Percentiles rank a stretch among this genome's conserved stretches.
phyloP scores from a whole-genome alignment of 1,140 invertebrate genomes.

The Belonocnema kinseyi region DNA sequence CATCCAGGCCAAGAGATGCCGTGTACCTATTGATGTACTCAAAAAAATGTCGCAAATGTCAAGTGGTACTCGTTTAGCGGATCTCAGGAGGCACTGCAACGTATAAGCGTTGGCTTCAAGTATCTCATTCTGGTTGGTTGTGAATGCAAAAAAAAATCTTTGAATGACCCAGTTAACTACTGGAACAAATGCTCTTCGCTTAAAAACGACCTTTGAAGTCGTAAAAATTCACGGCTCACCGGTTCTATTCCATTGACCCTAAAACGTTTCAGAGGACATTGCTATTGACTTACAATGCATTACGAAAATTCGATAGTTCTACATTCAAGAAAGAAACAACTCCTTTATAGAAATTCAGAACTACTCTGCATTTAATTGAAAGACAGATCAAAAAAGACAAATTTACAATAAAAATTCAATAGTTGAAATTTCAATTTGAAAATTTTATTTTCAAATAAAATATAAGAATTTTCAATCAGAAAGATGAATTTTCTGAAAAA shows the following conservation, averaged over 20 bases:
- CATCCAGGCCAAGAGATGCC: not conserved
- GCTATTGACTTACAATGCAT: conserved; percentile 12
- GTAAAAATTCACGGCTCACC: conserved; percentile 24
- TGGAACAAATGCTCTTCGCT: conserved; percentile 2
- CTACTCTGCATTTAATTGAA: too few relatives aligned
- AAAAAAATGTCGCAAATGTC: conserved; percentile 13
- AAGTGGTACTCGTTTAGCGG: conserved; percentile 1
- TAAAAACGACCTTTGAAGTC: conserved; percentile 9
- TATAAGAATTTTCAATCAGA: too few relatives aligned
- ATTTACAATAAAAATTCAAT: too few relatives aligned
- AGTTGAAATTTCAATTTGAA: too few relatives aligned
- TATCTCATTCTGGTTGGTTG: conserved; percentile 21
- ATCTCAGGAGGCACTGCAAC: conserved; percentile 8
- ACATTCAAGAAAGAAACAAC: not conserved
- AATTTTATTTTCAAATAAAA: too few relatives aligned
- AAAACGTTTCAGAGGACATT: conserved; percentile 10
- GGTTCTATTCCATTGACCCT: conserved; percentile 12
- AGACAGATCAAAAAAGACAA: too few relatives aligned
- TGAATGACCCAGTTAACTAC: conserved; percentile 26
- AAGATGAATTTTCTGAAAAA: too few relatives aligned
- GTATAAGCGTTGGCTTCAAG: conserved; percentile 22
- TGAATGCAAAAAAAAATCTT: conserved; percentile 7
- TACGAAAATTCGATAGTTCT: not conserved
- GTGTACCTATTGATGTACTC: not conserved
- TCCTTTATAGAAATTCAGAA: too few relatives aligned